phyloP scores from a whole-genome alignment of 2,797 vertebrate species.

The Linurgus olivaceus region DNA sequence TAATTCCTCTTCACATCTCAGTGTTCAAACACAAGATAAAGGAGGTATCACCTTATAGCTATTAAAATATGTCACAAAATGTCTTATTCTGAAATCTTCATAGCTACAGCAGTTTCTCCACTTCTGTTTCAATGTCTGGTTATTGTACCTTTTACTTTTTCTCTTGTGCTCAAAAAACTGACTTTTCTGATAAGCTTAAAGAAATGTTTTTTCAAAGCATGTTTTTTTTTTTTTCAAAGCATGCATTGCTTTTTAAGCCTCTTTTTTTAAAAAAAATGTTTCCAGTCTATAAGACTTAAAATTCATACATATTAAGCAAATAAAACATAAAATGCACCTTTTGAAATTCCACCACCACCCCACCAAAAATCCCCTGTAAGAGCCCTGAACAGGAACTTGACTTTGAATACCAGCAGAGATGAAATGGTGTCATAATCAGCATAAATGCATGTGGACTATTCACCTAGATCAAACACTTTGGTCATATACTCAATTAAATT shows the following conservation, averaged over 20 bases:
- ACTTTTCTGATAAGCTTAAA: neutral
- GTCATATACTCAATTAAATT: conserved; percentile 68
- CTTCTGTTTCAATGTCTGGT: neutral
- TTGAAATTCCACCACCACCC: neutral
- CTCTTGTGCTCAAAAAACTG: neutral
- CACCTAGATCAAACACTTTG: conserved; percentile 65
- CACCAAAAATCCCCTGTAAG: neutral
- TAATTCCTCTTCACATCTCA: conserved; percentile 45
- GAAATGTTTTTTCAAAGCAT: neutral
- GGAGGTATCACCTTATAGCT: neutral
- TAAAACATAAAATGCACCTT: neutral
- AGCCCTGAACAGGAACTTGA: neutral
- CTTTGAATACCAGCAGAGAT: conserved; percentile 33
- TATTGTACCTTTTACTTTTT: neutral
- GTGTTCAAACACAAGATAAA: conserved; percentile 2
- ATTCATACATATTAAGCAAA: neutral
- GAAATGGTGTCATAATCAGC: conserved; percentile 62
- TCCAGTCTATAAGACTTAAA: neutral
- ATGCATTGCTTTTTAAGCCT: neutral
- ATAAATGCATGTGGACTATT: conserved; percentile 46
- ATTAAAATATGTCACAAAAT: conserved; percentile 6
- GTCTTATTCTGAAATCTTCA: neutral
- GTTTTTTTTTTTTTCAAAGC: neutral
- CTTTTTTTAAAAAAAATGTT: neutral
- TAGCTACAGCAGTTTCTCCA: neutral